Conservation (phyloP, 2,888 invertebrate genomes). For the Parasteatoda lunata region DNA sequence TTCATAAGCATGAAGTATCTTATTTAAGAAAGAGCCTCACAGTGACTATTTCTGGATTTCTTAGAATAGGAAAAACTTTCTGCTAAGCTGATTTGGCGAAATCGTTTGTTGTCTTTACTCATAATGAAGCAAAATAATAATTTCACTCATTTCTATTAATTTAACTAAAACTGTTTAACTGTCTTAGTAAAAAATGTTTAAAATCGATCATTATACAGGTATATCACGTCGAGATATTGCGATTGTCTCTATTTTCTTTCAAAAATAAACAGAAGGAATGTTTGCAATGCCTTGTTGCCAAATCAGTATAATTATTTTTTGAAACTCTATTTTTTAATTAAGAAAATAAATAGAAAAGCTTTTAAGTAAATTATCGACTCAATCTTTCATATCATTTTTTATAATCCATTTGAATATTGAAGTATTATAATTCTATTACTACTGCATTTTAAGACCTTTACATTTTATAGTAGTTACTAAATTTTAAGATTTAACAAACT, state of each 20-base stretch:
- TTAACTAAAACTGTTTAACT: not conserved
- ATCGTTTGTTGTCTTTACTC: constrained; percentile 32
- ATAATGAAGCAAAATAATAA: not conserved
- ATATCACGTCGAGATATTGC: not conserved
- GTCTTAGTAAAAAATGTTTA: not conserved
- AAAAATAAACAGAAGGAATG: not conserved
- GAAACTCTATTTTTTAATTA: not conserved
- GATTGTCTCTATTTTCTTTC: not conserved
- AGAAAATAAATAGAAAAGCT: too few relatives aligned
- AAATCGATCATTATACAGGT: not conserved
- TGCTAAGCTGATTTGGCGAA: constrained; percentile 30
- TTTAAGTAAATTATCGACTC: too few relatives aligned
- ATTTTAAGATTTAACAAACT: too few relatives aligned
- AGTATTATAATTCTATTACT: too few relatives aligned
- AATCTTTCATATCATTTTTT: too few relatives aligned
- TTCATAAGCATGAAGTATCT: too few relatives aligned
- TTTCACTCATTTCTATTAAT: not conserved
- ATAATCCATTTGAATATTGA: too few relatives aligned
- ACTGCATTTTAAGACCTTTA: too few relatives aligned
- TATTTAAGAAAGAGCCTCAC: not conserved
- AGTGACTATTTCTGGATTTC: constrained; percentile 18
- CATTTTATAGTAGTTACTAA: too few relatives aligned
- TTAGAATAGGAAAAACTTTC: constrained; percentile 41
- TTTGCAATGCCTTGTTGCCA: not conserved
- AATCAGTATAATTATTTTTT: not conserved